Conservation (phyloP, 2,113 vertebrate genomes). For the Crotalus helleri region DNA sequence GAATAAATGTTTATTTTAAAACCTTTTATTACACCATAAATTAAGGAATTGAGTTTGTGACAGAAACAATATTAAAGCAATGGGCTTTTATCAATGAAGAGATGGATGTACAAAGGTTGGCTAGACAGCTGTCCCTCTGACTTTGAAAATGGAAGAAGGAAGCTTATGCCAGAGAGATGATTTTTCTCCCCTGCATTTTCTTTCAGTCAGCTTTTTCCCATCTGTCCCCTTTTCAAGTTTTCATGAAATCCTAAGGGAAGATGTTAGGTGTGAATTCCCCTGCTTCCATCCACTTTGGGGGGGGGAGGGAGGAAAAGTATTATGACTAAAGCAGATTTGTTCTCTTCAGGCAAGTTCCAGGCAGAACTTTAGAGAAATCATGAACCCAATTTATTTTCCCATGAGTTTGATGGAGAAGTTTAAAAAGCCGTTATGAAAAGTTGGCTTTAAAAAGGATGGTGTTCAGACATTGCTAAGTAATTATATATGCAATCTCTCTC, state of each 20-base stretch:
- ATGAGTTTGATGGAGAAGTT: background rate
- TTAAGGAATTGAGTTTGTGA: conserved; percentile 75
- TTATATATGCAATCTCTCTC: background rate
- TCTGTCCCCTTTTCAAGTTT: background rate
- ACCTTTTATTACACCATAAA: conserved; percentile 77
- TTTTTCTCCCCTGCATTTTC: background rate
- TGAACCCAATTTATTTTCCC: background rate
- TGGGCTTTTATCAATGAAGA: conserved; percentile 64
- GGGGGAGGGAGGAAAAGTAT: background rate
- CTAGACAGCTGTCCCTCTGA: conserved; percentile 49
- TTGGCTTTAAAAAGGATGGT: background rate
- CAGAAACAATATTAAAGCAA: conserved; percentile 67
- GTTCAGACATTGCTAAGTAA: background rate
- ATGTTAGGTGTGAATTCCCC: background rate
- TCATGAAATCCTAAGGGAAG: background rate
- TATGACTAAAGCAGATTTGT: background rate
- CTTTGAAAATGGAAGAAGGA: background rate
- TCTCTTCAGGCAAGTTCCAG: background rate
- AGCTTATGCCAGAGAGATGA: background rate
- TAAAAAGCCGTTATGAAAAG: background rate
- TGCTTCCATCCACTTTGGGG: background rate
- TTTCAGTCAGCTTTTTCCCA: background rate
- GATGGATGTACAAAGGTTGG: conserved; percentile 51
- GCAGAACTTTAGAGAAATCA: background rate
- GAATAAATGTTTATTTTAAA: conserved; percentile 75